phyloP scores from a whole-genome alignment of 2,888 invertebrate species.

The Cataglyphis cursor region DNA sequence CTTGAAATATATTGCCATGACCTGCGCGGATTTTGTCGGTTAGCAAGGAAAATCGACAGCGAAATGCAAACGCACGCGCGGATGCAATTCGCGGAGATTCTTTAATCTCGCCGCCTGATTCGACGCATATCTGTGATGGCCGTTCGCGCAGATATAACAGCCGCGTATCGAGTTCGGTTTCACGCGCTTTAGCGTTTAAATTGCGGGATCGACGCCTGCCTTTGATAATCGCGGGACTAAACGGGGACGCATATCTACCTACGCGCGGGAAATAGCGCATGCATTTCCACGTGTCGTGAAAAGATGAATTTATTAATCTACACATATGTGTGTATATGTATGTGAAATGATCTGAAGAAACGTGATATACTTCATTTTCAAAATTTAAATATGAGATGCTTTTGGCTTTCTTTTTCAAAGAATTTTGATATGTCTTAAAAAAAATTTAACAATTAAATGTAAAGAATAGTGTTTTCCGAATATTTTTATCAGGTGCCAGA shows the following conservation, averaged over 20 bases:
- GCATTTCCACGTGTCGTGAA: conserved; percentile 50
- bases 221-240: conserved; percentile 53
- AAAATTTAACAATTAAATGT: conserved; percentile 2
- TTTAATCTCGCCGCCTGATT: conserved; percentile 68
- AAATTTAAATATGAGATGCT: neutral
- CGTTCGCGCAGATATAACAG: conserved; percentile 58
- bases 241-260: conserved; percentile 20
- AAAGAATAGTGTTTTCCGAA: neutral
- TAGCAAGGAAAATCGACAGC: conserved; percentile 32
- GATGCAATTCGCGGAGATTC: conserved; percentile 65
- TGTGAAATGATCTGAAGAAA: conserved; percentile 53
- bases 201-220: conserved; percentile 41
- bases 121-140: conserved; percentile 66
- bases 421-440: neutral
- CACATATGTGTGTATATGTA: conserved; percentile 43
- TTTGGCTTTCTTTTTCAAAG: neutral
- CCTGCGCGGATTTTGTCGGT: conserved; percentile 13
- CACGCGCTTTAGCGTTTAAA: conserved; percentile 71
- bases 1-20: conserved; percentile 22
- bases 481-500: neutral
- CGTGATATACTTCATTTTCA: neutral
- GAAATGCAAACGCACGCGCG: conserved; percentile 29
- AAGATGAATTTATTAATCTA: conserved; percentile 22
- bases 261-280: conserved; percentile 34
- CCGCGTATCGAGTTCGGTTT: conserved; percentile 70